Evolutionary conservation across 2,888 invertebrate species (phyloP), one percentile per base, ranked within the genome.

Genomic region (Autographa gamma): DNA sequence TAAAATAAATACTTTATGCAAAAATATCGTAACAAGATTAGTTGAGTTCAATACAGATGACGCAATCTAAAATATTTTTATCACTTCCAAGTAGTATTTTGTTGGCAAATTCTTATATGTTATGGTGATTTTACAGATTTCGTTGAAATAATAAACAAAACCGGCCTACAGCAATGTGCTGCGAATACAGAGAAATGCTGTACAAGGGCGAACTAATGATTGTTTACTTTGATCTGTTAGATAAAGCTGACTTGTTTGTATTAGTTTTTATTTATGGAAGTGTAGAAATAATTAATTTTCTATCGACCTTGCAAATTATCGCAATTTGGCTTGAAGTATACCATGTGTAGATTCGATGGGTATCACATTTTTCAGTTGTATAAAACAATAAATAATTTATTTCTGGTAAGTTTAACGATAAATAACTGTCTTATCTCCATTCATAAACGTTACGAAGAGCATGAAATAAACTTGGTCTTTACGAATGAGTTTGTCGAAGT

Each of bases 181-280:
- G 8, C 6, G 19, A 56, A 56, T 56, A 56, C 54, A 56, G 54
- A 56, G 54, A 56, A 56, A 56, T 56, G 54, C 54, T 56, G 19
- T 14, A 19, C 54, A 56, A 56, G 54, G 54, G 54, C 54, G 13
- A 56, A 56, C 54, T 56, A 19, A 56, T 56, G 13, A 25, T 56
- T 56, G 54, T 56, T 56, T 56, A 56, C 54, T 56, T 56, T 56
- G 48, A 48, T 13, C 19, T 56, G 54, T 56, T 56, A 14, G 11
- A 56, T 56, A 56, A 56, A 56, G 54, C 11, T 5, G 54, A 25
- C 19, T 11, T 56, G 54, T 56, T 56, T 19, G 25, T 56, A 14
- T 56, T n/a, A 19, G 25, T 25, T 25, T 56, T 56, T 56, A 56
- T 56, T 56, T 56, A 25, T 54, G 11, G 54, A 9, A 9, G 19